Base-by-base conservation (phyloP, 2,888 invertebrate genomes). In the Slavum lentiscoides region DNA sequence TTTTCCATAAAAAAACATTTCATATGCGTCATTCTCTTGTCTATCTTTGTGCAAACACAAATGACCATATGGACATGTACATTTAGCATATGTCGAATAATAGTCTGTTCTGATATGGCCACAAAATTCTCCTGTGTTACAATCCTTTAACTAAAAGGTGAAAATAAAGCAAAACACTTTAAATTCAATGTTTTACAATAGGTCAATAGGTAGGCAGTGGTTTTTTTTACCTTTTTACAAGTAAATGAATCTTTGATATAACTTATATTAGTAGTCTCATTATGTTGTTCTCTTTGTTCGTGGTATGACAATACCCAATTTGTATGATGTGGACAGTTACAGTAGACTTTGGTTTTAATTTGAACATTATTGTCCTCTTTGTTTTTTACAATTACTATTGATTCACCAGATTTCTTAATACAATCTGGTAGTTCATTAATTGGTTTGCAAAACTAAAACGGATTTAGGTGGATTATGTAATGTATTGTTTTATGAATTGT, bases 71-170 rank as follows among this genome's bases (percentile, higher is more conserved):
- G 91, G 91, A 83, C 92, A 92, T 39, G 89, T 86, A 83, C 91
- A 92, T 11, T 88, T 89, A 84, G 91, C 90, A 85, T 91, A 91
- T 19, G 90, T 86, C 11, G 91, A 89, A 82, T 88, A 89, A 13
- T 89, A 85, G 83, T 91, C 90, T n/a, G 87, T 86, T 84, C 89
- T 88, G 13, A 91, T 88, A 82, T 90, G 87, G 0, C 91, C 92
- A 84, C 92, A 92, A 84, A 89, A 89, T 59, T 91, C 90, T 0
- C 87, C 87, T 0, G 87, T 85, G 23, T 87, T 86, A 84, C 91
- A 92, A 59, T 87, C 85, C 9, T 87, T 87, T 82, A 90, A 86
- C 84, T 89, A 86, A n/a, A 69, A 82, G 1, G 5, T 3, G 53
- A 61, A 21, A 17, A 67, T 64, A 23, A 19, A 62, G 30, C 7